Evolutionary conservation across 2,797 vertebrate species (phyloP).

Genomic region (Brachymystax lenok): DNA sequence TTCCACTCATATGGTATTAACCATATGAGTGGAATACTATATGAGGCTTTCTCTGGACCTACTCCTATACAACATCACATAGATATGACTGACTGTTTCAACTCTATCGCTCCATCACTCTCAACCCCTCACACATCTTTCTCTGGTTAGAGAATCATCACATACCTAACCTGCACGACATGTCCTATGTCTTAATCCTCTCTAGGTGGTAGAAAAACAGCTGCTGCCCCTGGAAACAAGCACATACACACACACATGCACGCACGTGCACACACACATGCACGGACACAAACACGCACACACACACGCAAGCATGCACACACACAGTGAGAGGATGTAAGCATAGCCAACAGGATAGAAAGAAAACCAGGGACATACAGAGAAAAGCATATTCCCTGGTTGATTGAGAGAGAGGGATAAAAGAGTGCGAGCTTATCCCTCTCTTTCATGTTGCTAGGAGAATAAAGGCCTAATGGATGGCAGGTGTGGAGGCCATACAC

Average conservation of each 20-base stretch:
- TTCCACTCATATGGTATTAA: too few species aligned
- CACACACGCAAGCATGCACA: not conserved
- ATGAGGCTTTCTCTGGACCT: too few species aligned
- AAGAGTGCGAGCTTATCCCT: conserved; percentile 40
- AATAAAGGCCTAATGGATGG: conserved; percentile 38
- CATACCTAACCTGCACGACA: not conserved
- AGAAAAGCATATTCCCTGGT: not conserved
- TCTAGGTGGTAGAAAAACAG: not conserved
- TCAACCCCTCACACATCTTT: too few species aligned
- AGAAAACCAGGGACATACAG: not conserved
- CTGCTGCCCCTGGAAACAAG: not conserved
- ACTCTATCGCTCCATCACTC: too few species aligned
- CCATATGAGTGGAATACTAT: too few species aligned
- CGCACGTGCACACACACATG: not conserved
- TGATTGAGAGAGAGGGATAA: conserved; percentile 39
- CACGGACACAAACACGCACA: conserved; percentile 6
- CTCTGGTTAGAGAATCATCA: too few species aligned
- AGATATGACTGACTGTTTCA: too few species aligned
- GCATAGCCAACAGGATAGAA: not conserved
- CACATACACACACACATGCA: not conserved
- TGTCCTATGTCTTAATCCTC: not conserved
- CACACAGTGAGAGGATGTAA: not conserved
- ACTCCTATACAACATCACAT: too few species aligned
- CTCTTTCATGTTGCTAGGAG: conserved; percentile 38
- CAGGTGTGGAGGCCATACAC: conserved; percentile 15